Conservation (phyloP, 2,888 invertebrate genomes). For the Nowickia ferox region DNA sequence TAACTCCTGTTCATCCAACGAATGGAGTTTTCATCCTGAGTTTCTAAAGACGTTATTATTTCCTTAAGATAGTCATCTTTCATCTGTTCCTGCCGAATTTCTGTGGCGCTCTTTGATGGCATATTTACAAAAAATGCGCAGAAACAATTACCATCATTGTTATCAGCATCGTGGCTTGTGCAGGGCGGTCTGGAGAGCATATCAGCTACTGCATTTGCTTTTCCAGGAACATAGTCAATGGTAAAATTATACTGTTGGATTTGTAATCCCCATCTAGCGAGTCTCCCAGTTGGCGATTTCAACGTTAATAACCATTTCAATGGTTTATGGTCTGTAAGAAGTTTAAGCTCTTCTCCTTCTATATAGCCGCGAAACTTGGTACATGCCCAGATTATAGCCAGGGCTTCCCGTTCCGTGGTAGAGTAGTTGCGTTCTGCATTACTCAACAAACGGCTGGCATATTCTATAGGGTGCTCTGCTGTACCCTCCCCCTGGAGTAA, state of each 20-base stretch:
- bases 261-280: conserved; percentile 82
- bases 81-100: conserved; percentile 49
- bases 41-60: conserved; percentile 37
- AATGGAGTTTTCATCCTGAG: conserved; percentile 20
- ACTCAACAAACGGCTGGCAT: too few relatives aligned
- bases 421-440: too few relatives aligned
- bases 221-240: conserved; percentile 80
- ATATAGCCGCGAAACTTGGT: conserved; percentile 81
- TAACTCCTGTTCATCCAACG: conserved; percentile 21
- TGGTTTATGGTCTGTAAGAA: conserved; percentile 71
- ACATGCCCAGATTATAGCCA: conserved; percentile 63
- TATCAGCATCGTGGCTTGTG: background rate
- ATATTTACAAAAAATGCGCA: conserved; percentile 44
- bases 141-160: conserved; percentile 16
- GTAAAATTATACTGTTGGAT: conserved; percentile 80
- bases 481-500: too few relatives aligned
- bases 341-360: conserved; percentile 54
- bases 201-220: conserved; percentile 59
- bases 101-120: conserved; percentile 42
- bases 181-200: conserved; percentile 58
- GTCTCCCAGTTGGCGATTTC: too few relatives aligned
- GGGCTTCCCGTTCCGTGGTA: too few relatives aligned
- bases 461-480: too few relatives aligned
- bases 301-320: conserved; percentile 82
- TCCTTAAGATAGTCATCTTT: conserved; percentile 19